Evolutionary conservation across 2,797 vertebrate genomes (phyloP).

Genomic region (Scleropages formosus): DNA sequence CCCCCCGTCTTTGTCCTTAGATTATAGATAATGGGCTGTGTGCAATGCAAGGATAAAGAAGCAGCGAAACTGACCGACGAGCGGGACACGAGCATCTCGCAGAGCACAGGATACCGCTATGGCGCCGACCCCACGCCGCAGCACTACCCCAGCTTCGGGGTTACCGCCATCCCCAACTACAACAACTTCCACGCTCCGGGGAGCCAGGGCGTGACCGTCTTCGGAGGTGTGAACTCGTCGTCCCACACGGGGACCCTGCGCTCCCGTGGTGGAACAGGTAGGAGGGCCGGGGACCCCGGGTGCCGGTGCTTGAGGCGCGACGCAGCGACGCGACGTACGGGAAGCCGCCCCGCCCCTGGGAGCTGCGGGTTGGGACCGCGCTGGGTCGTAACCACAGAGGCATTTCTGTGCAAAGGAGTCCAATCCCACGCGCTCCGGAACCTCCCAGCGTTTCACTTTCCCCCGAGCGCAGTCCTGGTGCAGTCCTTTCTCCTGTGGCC

Average conservation of each 20-base stretch:
- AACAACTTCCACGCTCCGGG: slow-evolving; percentile 89
- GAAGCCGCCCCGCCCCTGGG: not conserved
- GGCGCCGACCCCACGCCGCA: slow-evolving; percentile 86
- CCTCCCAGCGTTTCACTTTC: slow-evolving; percentile 46
- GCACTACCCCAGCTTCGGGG: slow-evolving; percentile 85
- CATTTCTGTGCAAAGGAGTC: slow-evolving; percentile 49
- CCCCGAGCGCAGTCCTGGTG: slow-evolving; percentile 29
- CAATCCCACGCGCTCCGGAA: slow-evolving; percentile 50
- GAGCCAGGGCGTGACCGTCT: slow-evolving; percentile 84
- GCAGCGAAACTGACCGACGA: slow-evolving; percentile 90
- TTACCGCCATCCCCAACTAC: slow-evolving; percentile 91
- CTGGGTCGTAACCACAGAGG: slow-evolving; percentile 31
- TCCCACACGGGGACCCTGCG: slow-evolving; percentile 86
- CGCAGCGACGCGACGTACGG: not conserved
- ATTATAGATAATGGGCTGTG: slow-evolving; percentile 98
- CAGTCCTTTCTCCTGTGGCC: not conserved
- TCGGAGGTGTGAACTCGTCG: slow-evolving; percentile 87
- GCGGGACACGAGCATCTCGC: slow-evolving; percentile 81
- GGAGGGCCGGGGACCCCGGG: slow-evolving; percentile 23
- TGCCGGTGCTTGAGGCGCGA: too few species aligned
- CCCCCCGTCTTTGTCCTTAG: slow-evolving; percentile 52
- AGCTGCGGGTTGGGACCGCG: not conserved
- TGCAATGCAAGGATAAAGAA: slow-evolving; percentile 99
- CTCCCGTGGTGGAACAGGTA: slow-evolving; percentile 87
- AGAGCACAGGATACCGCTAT: slow-evolving; percentile 85